phyloP scores from a whole-genome alignment of 1,140 invertebrate species.

The Drosophila kikkawai region DNA sequence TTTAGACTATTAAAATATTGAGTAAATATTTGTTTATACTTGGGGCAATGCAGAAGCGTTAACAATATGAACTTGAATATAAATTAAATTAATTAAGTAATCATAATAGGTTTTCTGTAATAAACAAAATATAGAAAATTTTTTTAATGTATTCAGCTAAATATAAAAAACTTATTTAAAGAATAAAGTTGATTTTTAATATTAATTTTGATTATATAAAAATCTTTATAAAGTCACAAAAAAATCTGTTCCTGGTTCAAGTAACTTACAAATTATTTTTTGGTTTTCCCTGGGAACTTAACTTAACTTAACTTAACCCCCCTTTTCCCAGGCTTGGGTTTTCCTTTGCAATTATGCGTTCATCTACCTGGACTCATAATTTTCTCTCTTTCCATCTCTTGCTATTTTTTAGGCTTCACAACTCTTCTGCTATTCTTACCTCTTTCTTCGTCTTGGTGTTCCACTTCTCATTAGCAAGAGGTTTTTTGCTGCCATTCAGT shows the following conservation, averaged over 20 bases:
- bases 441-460: conserved; percentile 43
- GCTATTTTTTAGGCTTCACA: conserved; percentile 47
- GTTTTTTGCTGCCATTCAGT: conserved; percentile 30
- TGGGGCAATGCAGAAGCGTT: neutral
- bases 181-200: neutral
- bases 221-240: neutral
- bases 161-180: neutral
- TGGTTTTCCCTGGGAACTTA: conserved; percentile 23
- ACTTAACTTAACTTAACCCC: neutral
- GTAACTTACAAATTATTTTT: neutral
- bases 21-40: neutral
- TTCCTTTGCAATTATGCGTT: conserved; percentile 48
- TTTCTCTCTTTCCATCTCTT: conserved; percentile 19
- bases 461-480: conserved; percentile 70
- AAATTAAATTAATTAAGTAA: neutral
- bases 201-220: too few relatives aligned
- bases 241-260: neutral
- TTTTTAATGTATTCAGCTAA: neutral
- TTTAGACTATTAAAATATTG: neutral
- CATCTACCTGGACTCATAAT: conserved; percentile 58
- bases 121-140: too few relatives aligned
- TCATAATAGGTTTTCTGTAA: neutral
- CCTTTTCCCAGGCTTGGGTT: neutral
- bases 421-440: conserved; percentile 36
- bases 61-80: neutral